Evolutionary conservation across 1,140 invertebrate genomes (phyloP).

Genomic region (Pygmarrhopalites habei): DNA sequence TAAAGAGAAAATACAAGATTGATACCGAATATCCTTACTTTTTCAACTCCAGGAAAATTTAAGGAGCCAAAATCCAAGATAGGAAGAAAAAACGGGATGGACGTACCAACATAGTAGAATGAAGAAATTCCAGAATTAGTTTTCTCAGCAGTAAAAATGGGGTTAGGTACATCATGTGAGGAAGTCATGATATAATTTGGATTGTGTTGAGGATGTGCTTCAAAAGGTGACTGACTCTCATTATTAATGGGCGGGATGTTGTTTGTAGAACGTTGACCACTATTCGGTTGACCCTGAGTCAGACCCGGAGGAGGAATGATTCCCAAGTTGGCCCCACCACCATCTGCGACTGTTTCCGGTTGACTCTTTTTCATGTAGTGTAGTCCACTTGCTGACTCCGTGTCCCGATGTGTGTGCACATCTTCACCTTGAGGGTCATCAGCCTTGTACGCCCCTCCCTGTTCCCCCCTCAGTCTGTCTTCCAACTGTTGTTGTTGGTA

Average conservation of each 20-base stretch:
- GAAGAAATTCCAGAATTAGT: conserved; percentile 1
- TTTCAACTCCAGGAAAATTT: no score
- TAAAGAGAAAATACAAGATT: conserved; percentile 29
- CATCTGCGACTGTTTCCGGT: not conserved
- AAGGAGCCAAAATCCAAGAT: not conserved
- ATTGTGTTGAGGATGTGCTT: not conserved
- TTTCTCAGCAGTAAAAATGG: conserved; percentile 3
- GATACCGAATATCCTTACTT: not conserved
- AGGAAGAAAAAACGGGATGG: not conserved
- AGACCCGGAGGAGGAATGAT: no score
- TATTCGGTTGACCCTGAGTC: no score
- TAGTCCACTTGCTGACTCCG: not conserved
- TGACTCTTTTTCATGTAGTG: conserved; percentile 34
- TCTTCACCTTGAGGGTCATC: no score
- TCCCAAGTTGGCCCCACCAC: no score
- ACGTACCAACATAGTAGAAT: conserved; percentile 32
- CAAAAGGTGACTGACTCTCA: no score
- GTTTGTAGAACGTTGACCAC: no score
- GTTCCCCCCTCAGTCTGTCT: no score
- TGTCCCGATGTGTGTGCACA: no score
- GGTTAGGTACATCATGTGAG: not conserved
- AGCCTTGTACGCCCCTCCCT: no score
- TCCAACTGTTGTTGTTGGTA: not conserved
- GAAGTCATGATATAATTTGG: conserved; percentile 9
- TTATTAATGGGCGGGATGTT: no score